Conservation (phyloP, 2,797 vertebrate species). For the Urophycis tenuis region DNA sequence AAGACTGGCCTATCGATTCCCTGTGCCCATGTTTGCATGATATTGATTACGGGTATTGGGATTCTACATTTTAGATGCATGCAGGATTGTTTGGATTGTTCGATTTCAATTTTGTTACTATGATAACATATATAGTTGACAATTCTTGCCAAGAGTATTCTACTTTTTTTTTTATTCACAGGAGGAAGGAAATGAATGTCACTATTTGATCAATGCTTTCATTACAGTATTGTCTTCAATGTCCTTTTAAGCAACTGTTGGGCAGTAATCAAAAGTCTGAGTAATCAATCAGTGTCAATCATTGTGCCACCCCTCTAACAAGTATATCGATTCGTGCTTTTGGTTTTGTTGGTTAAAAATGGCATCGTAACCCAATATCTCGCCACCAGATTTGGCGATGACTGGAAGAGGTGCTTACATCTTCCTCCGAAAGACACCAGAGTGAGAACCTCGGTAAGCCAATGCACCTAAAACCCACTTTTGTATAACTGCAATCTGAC, state of each 20-base stretch:
- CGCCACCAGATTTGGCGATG: slow-evolving; percentile 63
- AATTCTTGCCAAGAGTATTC: no score
- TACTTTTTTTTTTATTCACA: no score
- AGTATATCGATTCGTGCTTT: background rate
- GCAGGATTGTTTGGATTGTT: background rate
- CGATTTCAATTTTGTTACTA: background rate
- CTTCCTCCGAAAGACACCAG: slow-evolving; percentile 68
- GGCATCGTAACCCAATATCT: background rate
- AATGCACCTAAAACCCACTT: background rate
- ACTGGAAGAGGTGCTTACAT: slow-evolving; percentile 72
- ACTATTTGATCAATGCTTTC: no score
- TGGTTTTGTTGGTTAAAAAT: background rate
- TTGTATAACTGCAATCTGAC: background rate
- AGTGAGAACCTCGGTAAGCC: slow-evolving; percentile 66
- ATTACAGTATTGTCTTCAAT: no score
- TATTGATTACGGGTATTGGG: background rate
- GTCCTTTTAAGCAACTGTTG: no score
- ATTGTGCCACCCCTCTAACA: background rate
- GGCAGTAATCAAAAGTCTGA: no score
- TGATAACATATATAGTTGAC: background rate
- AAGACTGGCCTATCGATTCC: slow-evolving; percentile 24
- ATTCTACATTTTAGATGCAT: background rate
- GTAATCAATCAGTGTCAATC: background rate
- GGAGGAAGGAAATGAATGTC: no score
- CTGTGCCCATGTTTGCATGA: background rate